Conservation (phyloP, 2,888 invertebrate genomes). For the Parelbella ahira region DNA sequence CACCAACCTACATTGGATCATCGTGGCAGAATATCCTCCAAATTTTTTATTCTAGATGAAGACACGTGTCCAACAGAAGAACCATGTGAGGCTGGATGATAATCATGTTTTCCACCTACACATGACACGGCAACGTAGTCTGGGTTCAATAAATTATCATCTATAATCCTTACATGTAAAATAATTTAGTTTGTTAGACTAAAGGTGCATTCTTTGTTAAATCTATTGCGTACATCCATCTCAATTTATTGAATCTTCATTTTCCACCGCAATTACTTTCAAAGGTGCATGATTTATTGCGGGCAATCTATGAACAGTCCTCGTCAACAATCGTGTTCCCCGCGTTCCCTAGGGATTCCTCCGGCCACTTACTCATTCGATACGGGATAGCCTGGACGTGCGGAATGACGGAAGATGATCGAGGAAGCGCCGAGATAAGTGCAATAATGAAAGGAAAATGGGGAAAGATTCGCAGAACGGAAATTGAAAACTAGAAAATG, state of each 20-base stretch:
- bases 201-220: slow-evolving; percentile 17
- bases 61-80: too few species aligned
- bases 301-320: slow-evolving; percentile 46
- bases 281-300: slow-evolving; percentile 43
- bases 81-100: too few species aligned
- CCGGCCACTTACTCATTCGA: slow-evolving; percentile 52
- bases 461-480: not conserved
- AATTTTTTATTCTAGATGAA: too few species aligned
- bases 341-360: slow-evolving; percentile 45
- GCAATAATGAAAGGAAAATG: slow-evolving; percentile 17
- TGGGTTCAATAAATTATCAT: too few species aligned
- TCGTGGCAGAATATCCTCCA: too few species aligned
- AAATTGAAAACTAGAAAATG: slow-evolving; percentile 19
- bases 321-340: slow-evolving; percentile 35
- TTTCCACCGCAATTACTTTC: slow-evolving; percentile 31
- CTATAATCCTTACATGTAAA: too few species aligned
- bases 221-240: slow-evolving; percentile 27
- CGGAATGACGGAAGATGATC: slow-evolving; percentile 21
- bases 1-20: too few species aligned
- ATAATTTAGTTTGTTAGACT: too few species aligned
- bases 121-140: too few species aligned
- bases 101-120: too few species aligned
- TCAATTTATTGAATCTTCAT: slow-evolving; percentile 31
- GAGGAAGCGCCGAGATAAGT: slow-evolving; percentile 20
- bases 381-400: slow-evolving; percentile 35